Base-by-base conservation (phyloP, 2,888 invertebrate species). In the Flabesymbios commensalis region DNA sequence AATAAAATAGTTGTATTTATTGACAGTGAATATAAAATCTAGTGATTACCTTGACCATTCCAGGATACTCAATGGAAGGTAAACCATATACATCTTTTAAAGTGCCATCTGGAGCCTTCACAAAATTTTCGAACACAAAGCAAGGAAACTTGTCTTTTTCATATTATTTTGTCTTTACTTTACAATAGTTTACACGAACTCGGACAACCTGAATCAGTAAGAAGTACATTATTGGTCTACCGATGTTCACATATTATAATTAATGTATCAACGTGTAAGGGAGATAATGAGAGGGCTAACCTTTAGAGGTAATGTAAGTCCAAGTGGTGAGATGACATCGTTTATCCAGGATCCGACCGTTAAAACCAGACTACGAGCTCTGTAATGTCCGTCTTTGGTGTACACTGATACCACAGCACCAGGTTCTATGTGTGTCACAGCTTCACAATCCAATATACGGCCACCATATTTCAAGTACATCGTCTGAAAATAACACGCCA, bases 261-360 rank as follows among this genome's bases (percentile, higher is more conserved):
- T n/a, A n/a, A n/a, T n/a, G n/a, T n/a, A n/a, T n/a, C n/a, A n/a
- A n/a, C n/a, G n/a, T n/a, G n/a, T n/a, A n/a, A n/a, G n/a, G n/a
- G n/a, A n/a, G n/a, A n/a, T n/a, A n/a, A n/a, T 14, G 14, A 24
- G 3, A 1, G 7, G 31, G n/a, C 7, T 49, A 64, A 75, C 78
- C 71, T 70, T 66, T n/a, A 81, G 64, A 2, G 80, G 80, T 3
- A 79, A 61, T 36, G 71, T 53, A 5, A 79, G 54, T 3, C 75
- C 77, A 10, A 80, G 68, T 17, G 65, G 68, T 26, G 69, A 59
- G 19, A 75, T 48, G 7, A 80, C 58, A 33, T 68, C 65, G 0
- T 64, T 62, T 0, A 80, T 71, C 80, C 80, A 82, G 0, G 81
- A 72, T 3, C 82, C 82, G 1, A 78, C 71, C 2, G 78, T 71